These are phyloP conservation scores for Lethrus apterus DNA, from an alignment of 1,140 invertebrate species.

Conservation along the genomic window DNA sequence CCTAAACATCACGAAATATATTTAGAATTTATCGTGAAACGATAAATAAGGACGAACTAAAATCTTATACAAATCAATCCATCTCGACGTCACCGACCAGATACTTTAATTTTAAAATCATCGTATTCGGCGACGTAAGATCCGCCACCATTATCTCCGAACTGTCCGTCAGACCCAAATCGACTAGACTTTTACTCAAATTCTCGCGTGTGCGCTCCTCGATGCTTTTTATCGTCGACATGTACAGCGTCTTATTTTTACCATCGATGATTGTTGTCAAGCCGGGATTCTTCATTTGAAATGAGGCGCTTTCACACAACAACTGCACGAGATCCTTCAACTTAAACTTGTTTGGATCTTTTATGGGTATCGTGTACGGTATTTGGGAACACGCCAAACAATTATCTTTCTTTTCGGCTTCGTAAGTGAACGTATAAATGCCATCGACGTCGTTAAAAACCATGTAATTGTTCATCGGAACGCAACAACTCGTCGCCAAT, in stretches of 20 bases:
- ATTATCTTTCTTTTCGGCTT: constrained; percentile 77
- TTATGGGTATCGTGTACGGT: constrained; percentile 62
- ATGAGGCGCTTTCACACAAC: constrained; percentile 64
- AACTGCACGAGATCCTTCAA: constrained; percentile 78
- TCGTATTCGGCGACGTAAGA: constrained; percentile 74
- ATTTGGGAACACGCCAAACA: constrained; percentile 82
- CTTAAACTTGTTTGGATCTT: constrained; percentile 58
- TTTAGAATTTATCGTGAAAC: constrained; percentile 1
- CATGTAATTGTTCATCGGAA: constrained; percentile 91
- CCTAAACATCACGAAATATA: too few species aligned
- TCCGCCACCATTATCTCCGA: constrained; percentile 84
- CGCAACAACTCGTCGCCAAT: constrained; percentile 84
- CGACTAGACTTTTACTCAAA: constrained; percentile 76
- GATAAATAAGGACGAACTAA: constrained; percentile 13
- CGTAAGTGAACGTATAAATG: constrained; percentile 93
- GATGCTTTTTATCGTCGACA: constrained; percentile 82
- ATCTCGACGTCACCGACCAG: constrained; percentile 48
- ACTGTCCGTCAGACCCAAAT: constrained; percentile 75
- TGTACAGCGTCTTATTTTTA: constrained; percentile 87
- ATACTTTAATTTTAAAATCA: constrained; percentile 62
- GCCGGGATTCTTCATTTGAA: constrained; percentile 84
- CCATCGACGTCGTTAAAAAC: constrained; percentile 95
- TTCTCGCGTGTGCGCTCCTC: constrained; percentile 81
- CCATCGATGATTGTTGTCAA: constrained; percentile 72
- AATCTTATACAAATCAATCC: constrained; percentile 23